Percentiles rank a stretch among this genome's conserved stretches.
Evolutionary conservation across 1,140 invertebrate species (phyloP).

Genomic region (Ditylenchus dipsaci): DNA sequence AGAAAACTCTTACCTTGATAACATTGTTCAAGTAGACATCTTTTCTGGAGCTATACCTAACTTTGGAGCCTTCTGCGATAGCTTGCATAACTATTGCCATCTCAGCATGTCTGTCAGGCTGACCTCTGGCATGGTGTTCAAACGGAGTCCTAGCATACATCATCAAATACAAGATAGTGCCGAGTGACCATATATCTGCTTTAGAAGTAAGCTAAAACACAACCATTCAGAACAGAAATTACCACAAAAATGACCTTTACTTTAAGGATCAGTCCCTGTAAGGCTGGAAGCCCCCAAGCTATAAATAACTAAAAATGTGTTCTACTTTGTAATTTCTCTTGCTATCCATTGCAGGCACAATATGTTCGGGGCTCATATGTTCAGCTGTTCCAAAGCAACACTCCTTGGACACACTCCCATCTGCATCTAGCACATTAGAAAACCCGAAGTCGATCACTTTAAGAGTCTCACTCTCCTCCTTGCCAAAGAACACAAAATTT

Average conservation of each 20-base stretch:
- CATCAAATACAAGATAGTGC: neutral
- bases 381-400: neutral
- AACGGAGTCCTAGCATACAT: neutral
- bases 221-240: too few relatives aligned
- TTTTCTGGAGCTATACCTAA: too few relatives aligned
- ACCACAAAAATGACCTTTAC: too few relatives aligned
- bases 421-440: constrained; percentile 2
- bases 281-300: neutral
- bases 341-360: neutral
- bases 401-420: neutral
- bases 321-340: neutral
- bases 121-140: neutral
- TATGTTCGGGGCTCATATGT: constrained; percentile 7
- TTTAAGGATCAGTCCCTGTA: neutral
- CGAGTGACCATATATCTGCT: constrained; percentile 8
- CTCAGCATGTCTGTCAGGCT: neutral
- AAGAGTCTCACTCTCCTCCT: neutral
- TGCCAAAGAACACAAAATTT: constrained; percentile 1
- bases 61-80: too few relatives aligned
- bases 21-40: too few relatives aligned
- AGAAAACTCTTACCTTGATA: too few relatives aligned
- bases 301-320: neutral
- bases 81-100: too few relatives aligned
- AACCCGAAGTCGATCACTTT: constrained; percentile 10
- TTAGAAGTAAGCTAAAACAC: constrained; percentile 4